Evolutionary conservation across 2,797 vertebrate species (phyloP), one percentile per base, ranked within the genome.

Genomic region (Argyrosomus regius): DNA sequence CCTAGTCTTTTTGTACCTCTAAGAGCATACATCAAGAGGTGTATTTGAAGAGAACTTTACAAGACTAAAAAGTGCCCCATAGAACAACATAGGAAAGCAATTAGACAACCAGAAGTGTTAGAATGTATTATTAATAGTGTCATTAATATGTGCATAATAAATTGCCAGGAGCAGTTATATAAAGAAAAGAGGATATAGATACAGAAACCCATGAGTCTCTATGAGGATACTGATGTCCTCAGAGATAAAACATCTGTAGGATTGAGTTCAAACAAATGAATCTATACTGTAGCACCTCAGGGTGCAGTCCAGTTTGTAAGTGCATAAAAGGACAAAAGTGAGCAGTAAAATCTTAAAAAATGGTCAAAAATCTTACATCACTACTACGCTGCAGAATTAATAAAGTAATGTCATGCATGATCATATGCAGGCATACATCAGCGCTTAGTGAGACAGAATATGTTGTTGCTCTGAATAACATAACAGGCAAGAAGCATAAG

Each of bases 61-160:
- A 39, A 24, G 41, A 58, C 45, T 45, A 50, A 59, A 52, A 12
- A 45, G 24, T 54, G 7, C 4, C n/a, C 45, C 22, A 31, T 13
- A 57, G 11, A 45, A 20, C 5, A 50, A 81, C 63, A 43, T 10
- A 72, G 18, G 3, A 68, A 66, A 62, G 43, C 52, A 73, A 67
- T 49, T 5, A 48, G 14, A 58, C 35, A 62, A 18, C 18, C 13
- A 31, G 1, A 17, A 11, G 18, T 58, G 39, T 54, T 56, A 18
- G 53, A 61, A 79, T 52, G 20, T 43, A 26, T 52, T 43, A 69
- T 72, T 43, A 69, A 62, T 56, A 65, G 26, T 64, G 17, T 39
- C 68, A 56, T 80, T 52, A 49, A 35, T 41, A 49, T 50, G 28
- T 6, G 39, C 3, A 45, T 35, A 17, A 70, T 53, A 31, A 9